Evolutionary conservation across 2,797 vertebrate species (phyloP).

Genomic region (Setipinna tenuifilis): DNA sequence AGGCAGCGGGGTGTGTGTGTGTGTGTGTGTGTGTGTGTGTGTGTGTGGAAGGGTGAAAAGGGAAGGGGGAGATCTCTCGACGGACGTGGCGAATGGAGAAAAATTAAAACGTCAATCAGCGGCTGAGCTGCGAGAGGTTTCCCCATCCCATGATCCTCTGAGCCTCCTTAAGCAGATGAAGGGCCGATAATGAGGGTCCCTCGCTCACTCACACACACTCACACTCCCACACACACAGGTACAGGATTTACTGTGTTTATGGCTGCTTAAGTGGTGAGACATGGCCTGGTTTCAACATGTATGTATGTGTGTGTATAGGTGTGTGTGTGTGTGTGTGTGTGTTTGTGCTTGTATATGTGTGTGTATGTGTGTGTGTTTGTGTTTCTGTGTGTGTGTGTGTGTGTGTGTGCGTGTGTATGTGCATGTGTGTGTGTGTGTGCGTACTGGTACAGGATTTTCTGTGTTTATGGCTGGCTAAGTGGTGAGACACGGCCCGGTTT

Average conservation of each 20-base stretch:
- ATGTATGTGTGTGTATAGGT: background rate
- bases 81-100: constrained; percentile 4
- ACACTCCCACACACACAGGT: background rate
- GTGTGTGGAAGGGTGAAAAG: too few relatives aligned
- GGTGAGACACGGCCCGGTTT: too few relatives aligned
- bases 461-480: too few relatives aligned
- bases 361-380: too few relatives aligned
- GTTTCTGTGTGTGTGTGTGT: too few relatives aligned
- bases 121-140: background rate
- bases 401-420: too few relatives aligned
- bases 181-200: background rate
- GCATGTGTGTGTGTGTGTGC: too few relatives aligned
- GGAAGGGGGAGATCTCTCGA: background rate
- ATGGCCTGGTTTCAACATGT: background rate
- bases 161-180: background rate
- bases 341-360: too few relatives aligned
- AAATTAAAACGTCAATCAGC: constrained; percentile 48
- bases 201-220: too few relatives aligned
- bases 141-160: background rate
- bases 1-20: background rate
- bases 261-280: background rate
- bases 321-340: background rate
- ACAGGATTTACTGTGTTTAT: background rate
- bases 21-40: too few relatives aligned
- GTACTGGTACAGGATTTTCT: too few relatives aligned